Evolutionary conservation across 2,797 vertebrate species (phyloP).

Genomic region (Premnoplex brunnescens): DNA sequence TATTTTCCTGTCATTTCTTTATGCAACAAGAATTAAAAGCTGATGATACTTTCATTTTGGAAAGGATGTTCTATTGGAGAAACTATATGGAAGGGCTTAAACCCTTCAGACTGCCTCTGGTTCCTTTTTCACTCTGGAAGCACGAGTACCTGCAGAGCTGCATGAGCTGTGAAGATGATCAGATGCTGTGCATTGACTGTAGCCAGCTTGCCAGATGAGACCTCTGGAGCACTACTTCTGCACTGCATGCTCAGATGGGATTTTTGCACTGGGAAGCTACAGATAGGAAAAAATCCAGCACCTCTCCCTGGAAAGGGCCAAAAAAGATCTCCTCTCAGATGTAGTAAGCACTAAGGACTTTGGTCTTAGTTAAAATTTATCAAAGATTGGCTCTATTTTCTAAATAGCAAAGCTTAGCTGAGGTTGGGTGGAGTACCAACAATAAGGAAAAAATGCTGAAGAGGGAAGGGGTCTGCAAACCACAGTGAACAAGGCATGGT

Average conservation of each 20-base stretch:
- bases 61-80: background rate
- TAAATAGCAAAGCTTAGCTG: background rate
- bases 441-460: background rate
- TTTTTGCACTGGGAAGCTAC: background rate
- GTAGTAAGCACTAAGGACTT: background rate
- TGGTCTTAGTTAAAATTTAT: background rate
- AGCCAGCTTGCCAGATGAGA: background rate
- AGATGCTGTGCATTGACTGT: background rate
- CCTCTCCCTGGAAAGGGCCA: background rate
- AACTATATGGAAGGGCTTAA: background rate
- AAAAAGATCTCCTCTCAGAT: background rate
- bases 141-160: background rate
- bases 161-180: background rate
- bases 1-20: background rate
- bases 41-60: background rate
- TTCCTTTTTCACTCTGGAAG: background rate
- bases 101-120: background rate
- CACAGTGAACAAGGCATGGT: accelerated
- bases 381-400: background rate
- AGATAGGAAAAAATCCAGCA: background rate
- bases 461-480: background rate
- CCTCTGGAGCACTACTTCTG: background rate
- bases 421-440: background rate
- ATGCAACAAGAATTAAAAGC: background rate
- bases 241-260: background rate